Base-by-base conservation (phyloP, 2,797 vertebrate genomes). In the Sparus aurata region DNA sequence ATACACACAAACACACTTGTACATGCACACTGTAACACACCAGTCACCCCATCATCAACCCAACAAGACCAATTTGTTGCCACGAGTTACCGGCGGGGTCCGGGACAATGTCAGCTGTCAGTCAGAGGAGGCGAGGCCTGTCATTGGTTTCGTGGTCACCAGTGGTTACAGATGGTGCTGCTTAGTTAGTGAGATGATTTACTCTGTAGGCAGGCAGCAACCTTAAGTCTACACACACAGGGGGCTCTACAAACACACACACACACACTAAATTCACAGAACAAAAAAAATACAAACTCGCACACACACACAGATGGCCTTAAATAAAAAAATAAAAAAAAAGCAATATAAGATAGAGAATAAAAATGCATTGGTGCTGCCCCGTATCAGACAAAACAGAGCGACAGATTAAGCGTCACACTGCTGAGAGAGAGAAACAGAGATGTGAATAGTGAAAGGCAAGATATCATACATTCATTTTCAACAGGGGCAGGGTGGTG, bases 391-490 rank as follows among this genome's bases (percentile, higher is more conserved):
- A 89, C 81, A 82, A 87, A 93, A 87, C 85, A 80, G 80, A 88
- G 90, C 75, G 41, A 90, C 90, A 83, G 93, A 93, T 93, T 90
- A 93, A 85, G 81, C 81, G 20, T 85, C 84, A 72, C 64, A 81
- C 86, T 80, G 88, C 80, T 78, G 88, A 90, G 90, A 85, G 79
- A 90, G 68, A 85, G 88, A 93, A 86, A 89, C 78, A 81, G 83
- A 83, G 85, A 91, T 86, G 89, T 91, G 89, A 92, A 88, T 89
- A 82, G 90, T 83, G 91, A 92, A 92, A 91, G 85, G 87, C 77
- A 66, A 93, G 93, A 91, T 95, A 95, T 95, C 94, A 95, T 92
- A 91, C 90, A 92, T 92, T 93, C 92, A 93, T 95, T 95, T 95
- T 93, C 93, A 95, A 89, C 91, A 93, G 86, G 75, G 86, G 27